Conservation (phyloP, 2,797 vertebrate species). For the Gymnodraco acuticeps region DNA sequence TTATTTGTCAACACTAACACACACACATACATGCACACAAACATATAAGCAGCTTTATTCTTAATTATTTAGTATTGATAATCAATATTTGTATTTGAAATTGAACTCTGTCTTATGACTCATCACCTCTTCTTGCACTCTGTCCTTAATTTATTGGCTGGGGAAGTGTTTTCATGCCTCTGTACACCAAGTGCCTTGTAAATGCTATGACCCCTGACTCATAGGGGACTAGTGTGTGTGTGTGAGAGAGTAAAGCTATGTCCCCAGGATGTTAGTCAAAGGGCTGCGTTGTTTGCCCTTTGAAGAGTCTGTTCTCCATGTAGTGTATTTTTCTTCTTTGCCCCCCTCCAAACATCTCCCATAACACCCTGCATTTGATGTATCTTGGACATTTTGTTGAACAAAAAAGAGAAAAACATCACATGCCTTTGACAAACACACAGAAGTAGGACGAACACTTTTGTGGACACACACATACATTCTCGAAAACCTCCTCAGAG, state of each 20-base stretch:
- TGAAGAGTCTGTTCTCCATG: slow-evolving; percentile 60
- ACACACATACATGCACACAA: too few relatives aligned
- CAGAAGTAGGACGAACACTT: slow-evolving; percentile 30
- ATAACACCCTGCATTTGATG: slow-evolving; percentile 58
- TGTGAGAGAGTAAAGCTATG: slow-evolving; percentile 33
- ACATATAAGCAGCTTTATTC: not conserved
- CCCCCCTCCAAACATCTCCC: slow-evolving; percentile 36
- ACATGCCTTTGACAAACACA: slow-evolving; percentile 23
- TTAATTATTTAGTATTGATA: not conserved
- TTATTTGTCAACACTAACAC: too few relatives aligned
- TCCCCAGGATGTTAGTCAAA: slow-evolving; percentile 62
- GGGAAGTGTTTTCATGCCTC: slow-evolving; percentile 48
- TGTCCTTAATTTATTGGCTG: slow-evolving; percentile 3
- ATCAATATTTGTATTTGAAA: not conserved
- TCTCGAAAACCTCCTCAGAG: slow-evolving; percentile 55
- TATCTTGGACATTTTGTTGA: slow-evolving; percentile 66
- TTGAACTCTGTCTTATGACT: not conserved
- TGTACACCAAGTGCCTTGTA: slow-evolving; percentile 50
- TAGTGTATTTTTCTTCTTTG: slow-evolving; percentile 36
- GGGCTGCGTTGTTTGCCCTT: slow-evolving; percentile 50
- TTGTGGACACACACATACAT: slow-evolving; percentile 47
- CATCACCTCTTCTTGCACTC: not conserved
- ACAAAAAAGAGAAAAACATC: slow-evolving; percentile 27
- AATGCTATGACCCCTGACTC: slow-evolving; percentile 66
- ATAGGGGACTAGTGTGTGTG: slow-evolving; percentile 24